Conservation (phyloP, 2,888 invertebrate genomes). For the Encarsia formosa region DNA sequence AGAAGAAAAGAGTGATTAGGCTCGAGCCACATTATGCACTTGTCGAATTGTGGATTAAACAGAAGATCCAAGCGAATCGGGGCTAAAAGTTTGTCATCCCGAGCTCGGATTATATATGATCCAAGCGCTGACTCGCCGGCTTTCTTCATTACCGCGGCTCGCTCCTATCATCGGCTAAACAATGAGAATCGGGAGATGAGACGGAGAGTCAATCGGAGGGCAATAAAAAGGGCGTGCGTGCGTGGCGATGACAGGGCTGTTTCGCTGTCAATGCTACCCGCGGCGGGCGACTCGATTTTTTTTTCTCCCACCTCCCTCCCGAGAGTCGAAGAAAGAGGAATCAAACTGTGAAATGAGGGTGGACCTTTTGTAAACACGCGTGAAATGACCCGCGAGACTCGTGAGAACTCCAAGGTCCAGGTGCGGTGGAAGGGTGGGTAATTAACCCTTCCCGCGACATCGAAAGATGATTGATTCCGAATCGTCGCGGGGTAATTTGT, state of each 20-base stretch:
- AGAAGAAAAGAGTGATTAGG: no score
- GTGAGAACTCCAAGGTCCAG: no score
- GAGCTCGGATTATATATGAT: not conserved
- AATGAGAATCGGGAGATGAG: not conserved
- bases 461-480: no score
- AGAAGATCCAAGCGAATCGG: no score
- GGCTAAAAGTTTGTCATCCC: no score
- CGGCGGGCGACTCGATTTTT: not conserved
- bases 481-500: slow-evolving; percentile 50
- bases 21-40: no score
- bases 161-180: not conserved
- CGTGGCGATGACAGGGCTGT: slow-evolving; percentile 49
- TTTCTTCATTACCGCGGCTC: no score
- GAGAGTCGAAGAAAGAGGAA: slow-evolving; percentile 24
- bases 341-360: slow-evolving; percentile 26
- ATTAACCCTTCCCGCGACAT: slow-evolving; percentile 51
- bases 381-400: no score
- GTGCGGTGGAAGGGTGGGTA: slow-evolving; percentile 39
- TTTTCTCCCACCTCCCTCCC: not conserved
- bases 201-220: not conserved
- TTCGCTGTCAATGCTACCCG: slow-evolving; percentile 34
- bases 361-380: no score
- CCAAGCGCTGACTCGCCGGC: not conserved
- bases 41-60: no score
- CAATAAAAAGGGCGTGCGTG: no score